Evolutionary conservation across 2,797 vertebrate genomes (phyloP).

Genomic region (Pempheris klunzingeri): DNA sequence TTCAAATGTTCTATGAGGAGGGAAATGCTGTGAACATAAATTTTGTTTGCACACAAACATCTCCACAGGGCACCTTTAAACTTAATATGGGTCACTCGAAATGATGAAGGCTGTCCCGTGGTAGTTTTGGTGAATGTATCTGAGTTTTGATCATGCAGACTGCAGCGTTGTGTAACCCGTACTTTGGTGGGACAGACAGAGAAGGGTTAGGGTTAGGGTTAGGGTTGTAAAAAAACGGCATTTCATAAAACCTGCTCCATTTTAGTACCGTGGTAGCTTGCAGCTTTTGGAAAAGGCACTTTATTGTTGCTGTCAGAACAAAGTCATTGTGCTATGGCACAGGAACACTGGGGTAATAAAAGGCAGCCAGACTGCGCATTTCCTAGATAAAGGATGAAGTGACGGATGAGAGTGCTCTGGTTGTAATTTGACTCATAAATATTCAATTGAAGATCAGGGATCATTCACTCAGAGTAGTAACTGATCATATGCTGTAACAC

Average conservation of each 20-base stretch:
- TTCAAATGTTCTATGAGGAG: not conserved
- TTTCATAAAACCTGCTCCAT: conserved; percentile 35
- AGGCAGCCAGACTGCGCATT: not conserved
- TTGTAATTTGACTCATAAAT: conserved; percentile 45
- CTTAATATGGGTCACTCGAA: not conserved
- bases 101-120: not conserved
- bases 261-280: conserved; percentile 23
- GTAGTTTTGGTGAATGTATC: conserved; percentile 2
- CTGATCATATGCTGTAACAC: conserved; percentile 13
- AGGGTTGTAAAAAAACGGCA: conserved; percentile 38
- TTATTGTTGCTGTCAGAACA: conserved; percentile 52
- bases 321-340: conserved; percentile 47
- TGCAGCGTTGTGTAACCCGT: conserved; percentile 34
- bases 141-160: conserved; percentile 4
- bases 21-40: not conserved
- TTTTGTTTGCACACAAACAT: not conserved
- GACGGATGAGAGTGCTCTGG: conserved; percentile 11
- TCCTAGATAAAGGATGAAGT: conserved; percentile 2
- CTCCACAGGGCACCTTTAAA: not conserved
- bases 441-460: conserved; percentile 42
- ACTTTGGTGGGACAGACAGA: conserved; percentile 1
- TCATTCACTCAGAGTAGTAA: conserved; percentile 27
- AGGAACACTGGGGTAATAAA: conserved; percentile 43
- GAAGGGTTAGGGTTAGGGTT: conserved; percentile 25
- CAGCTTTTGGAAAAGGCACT: conserved; percentile 31